Conservation (phyloP, 2,113 vertebrate genomes). For the Osmerus eperlanus region DNA sequence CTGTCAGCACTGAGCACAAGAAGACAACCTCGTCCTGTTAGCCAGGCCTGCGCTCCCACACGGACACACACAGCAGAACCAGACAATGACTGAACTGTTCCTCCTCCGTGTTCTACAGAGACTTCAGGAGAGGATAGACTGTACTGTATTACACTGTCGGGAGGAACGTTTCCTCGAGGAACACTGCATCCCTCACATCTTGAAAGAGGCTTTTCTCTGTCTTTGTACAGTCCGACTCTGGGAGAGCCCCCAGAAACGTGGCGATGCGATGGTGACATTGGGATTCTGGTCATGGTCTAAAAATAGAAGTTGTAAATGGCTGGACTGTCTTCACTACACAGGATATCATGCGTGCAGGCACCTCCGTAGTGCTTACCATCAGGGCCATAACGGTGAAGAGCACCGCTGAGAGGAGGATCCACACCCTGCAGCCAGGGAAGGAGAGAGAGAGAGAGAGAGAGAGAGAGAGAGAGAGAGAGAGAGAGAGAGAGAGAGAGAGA, state of each 20-base stretch:
- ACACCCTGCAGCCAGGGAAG: constrained; percentile 71
- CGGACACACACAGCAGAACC: constrained; percentile 27
- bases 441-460: constrained; percentile 14
- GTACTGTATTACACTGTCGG: background rate
- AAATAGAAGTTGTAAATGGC: background rate
- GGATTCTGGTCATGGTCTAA: too few species aligned
- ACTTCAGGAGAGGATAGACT: constrained; percentile 15
- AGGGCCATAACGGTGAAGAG: constrained; percentile 86
- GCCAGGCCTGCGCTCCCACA: background rate
- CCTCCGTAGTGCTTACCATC: constrained; percentile 77
- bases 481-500: constrained; percentile 8
- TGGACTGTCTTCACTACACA: background rate
- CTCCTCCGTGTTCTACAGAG: constrained; percentile 26
- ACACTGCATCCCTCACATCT: background rate
- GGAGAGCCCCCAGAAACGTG: too few species aligned
- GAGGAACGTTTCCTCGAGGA: too few species aligned
- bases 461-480: constrained; percentile 14
- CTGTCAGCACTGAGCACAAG: background rate
- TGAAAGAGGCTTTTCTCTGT: background rate
- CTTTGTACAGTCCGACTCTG: too few species aligned
- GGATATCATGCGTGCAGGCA: background rate
- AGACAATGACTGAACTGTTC: constrained; percentile 47
- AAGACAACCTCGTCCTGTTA: constrained; percentile 34
- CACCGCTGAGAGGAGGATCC: constrained; percentile 89
- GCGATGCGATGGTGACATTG: too few species aligned